These are phyloP conservation scores for Lycopodina hypogea DNA, from an alignment of 37 sponge, comb jelly and placozoan genomes.

Conservation along the genomic window DNA sequence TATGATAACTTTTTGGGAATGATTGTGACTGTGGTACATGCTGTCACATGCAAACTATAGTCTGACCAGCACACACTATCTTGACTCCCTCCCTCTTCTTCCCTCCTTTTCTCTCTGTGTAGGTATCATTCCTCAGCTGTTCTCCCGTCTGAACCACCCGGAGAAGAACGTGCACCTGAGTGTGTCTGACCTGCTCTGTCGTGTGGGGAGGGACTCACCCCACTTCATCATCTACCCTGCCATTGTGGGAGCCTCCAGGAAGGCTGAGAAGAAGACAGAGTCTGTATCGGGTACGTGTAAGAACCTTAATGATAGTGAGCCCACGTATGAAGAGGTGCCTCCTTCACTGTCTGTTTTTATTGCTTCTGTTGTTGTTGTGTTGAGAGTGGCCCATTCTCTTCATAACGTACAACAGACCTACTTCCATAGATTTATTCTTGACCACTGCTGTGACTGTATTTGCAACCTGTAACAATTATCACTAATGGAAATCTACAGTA, in stretches of 20 bases:
- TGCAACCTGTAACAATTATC: too few species aligned
- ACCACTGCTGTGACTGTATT: too few species aligned
- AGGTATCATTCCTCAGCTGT: slow-evolving; percentile 91
- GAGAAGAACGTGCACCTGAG: slow-evolving; percentile 80
- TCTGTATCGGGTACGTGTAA: slow-evolving; percentile 39
- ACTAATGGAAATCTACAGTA: too few species aligned
- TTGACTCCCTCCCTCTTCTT: background rate
- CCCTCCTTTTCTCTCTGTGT: background rate
- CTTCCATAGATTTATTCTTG: too few species aligned
- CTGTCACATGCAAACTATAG: background rate
- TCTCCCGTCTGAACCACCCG: slow-evolving; percentile 91
- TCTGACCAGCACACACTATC: background rate
- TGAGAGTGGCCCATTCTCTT: too few species aligned
- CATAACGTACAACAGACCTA: too few species aligned
- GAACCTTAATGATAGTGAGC: background rate
- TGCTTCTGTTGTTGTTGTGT: too few species aligned
- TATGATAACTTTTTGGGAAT: background rate
- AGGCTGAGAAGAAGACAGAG: slow-evolving; percentile 59
- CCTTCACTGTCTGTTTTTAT: too few species aligned
- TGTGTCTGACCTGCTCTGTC: slow-evolving; percentile 83
- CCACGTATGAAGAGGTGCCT: background rate
- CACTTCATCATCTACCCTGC: slow-evolving; percentile 93
- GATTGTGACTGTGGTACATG: background rate
- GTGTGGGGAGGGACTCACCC: slow-evolving; percentile 81
- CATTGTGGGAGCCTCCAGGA: slow-evolving; percentile 70